Conservation (phyloP, 2,888 invertebrate species). For the Arctia plantaginis region DNA sequence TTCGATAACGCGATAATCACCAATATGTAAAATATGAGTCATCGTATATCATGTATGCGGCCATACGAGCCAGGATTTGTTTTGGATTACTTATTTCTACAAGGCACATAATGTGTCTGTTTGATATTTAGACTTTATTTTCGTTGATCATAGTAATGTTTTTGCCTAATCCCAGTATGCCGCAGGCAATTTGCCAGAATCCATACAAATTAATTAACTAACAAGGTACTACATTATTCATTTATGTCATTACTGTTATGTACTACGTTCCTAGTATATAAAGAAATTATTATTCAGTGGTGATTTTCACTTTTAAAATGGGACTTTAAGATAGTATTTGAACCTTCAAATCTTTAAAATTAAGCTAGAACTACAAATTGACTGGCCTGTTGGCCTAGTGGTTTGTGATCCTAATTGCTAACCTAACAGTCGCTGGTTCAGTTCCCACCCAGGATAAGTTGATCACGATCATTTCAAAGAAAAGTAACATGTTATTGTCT, state of each 20-base stretch:
- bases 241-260: neutral
- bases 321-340: neutral
- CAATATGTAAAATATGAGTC: conserved; percentile 32
- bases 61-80: too few species aligned
- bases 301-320: neutral
- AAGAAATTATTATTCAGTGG: neutral
- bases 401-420: too few species aligned
- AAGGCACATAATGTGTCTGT: neutral
- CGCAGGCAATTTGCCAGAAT: conserved; percentile 35
- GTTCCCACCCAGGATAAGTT: too few species aligned
- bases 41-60: neutral
- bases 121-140: conserved; percentile 21
- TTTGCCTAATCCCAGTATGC: conserved; percentile 38
- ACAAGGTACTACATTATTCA: conserved; percentile 16
- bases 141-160: conserved; percentile 38
- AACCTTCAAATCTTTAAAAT: neutral
- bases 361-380: conserved; percentile 6
- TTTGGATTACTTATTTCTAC: neutral
- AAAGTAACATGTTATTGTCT: too few species aligned
- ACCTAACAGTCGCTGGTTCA: too few species aligned
- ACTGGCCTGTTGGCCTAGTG: too few species aligned
- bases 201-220: conserved; percentile 40
- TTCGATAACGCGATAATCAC: conserved; percentile 34
- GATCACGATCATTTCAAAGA: too few species aligned
- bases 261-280: neutral